Percentiles rank a stretch among this genome's conserved stretches.
Conservation (phyloP, 2,888 invertebrate genomes). For the Dryobota labecula region DNA sequence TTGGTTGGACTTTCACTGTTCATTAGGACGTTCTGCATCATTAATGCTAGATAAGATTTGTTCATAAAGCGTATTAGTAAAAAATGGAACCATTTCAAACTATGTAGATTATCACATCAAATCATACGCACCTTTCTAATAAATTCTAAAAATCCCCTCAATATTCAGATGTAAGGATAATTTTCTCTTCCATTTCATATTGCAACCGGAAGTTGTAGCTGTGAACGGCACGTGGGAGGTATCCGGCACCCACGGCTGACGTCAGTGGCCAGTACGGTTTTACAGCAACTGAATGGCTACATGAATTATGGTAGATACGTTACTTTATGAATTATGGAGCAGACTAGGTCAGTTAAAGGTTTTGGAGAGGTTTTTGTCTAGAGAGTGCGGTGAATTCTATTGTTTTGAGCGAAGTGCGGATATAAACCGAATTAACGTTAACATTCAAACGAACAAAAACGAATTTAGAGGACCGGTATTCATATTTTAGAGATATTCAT, state of each 20-base stretch:
- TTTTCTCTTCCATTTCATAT: constrained; percentile 52
- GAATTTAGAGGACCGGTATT: too few species aligned
- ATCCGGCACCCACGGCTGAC: constrained; percentile 65
- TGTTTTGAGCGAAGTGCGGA: background rate
- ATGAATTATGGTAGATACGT: constrained; percentile 55
- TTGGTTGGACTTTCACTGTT: background rate
- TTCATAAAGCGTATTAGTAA: background rate
- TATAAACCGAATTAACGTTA: background rate
- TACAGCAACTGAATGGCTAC: constrained; percentile 55
- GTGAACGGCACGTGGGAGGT: constrained; percentile 49
- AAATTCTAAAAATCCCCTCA: constrained; percentile 24
- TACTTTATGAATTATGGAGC: constrained; percentile 51
- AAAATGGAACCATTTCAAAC: too few species aligned
- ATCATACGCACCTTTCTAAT: background rate
- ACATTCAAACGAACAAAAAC: too few species aligned
- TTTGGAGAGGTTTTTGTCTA: constrained; percentile 5
- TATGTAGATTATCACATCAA: background rate
- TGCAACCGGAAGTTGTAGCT: constrained; percentile 57
- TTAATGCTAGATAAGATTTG: background rate
- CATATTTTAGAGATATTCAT: too few species aligned
- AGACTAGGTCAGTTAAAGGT: constrained; percentile 44
- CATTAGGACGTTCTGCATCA: background rate
- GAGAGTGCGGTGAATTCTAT: background rate
- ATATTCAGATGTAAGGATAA: constrained; percentile 48
- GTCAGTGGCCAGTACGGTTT: constrained; percentile 52